Evolutionary conservation across 2,888 invertebrate species (phyloP).

Genomic region (Nineta flava): DNA sequence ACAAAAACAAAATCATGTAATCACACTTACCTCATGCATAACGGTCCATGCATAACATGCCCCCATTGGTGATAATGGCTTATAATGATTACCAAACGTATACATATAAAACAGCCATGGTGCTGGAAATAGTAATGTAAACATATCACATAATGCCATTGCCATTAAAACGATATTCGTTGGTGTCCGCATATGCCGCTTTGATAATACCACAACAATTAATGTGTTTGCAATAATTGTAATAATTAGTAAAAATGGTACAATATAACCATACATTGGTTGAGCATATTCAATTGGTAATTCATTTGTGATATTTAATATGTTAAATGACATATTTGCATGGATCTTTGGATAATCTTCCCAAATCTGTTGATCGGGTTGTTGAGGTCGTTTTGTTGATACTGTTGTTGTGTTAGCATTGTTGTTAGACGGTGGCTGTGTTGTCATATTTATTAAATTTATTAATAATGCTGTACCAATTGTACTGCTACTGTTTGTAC

Average conservation of each 20-base stretch:
- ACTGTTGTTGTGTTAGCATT: no score
- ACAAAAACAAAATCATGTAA: background rate
- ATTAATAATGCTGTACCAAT: no score
- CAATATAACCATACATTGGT: constrained; percentile 60
- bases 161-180: constrained; percentile 85
- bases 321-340: constrained; percentile 14
- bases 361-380: no score
- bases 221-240: constrained; percentile 84
- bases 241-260: constrained; percentile 70
- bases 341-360: background rate
- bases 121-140: constrained; percentile 78
- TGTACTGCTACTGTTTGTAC: no score
- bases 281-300: constrained; percentile 49
- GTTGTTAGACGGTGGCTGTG: no score
- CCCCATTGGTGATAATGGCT: constrained; percentile 55
- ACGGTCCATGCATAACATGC: constrained; percentile 66
- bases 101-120: constrained; percentile 89
- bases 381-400: no score
- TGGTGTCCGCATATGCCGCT: constrained; percentile 81
- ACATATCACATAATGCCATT: constrained; percentile 93
- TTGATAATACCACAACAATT: constrained; percentile 77
- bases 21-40: constrained; percentile 56
- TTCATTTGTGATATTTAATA: constrained; percentile 49
- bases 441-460: no score
- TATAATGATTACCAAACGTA: constrained; percentile 74